Evolutionary conservation across 2,113 vertebrate genomes (phyloP), one percentile per base, ranked within the genome.

Genomic region (Platichthys flesus): DNA sequence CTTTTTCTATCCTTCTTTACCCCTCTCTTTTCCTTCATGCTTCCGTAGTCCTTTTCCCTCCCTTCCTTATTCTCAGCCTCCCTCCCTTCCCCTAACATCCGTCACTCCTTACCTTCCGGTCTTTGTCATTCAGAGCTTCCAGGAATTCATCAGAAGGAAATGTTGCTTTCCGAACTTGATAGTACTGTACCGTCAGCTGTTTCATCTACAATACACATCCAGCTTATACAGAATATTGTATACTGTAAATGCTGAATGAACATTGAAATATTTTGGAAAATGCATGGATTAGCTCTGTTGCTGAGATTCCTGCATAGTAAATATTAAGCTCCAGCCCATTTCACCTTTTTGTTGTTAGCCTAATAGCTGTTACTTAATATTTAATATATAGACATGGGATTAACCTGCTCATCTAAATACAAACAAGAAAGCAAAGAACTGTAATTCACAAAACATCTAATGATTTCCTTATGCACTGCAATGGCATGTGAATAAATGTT

Each of bases 111-210:
- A 60, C 64, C 90, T 94, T 95, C 93, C 94, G 84, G 87, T 85
- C 89, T 94, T 95, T 94, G 93, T 94, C 87, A 87, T 72, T 75
- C 78, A 37, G 86, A 85, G 76, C 84, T 94, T 95, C 94, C 94
- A 90, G 92, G 93, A 94, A 95, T 95, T 95, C 89, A 93, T 92
- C 76, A 57, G 66, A 78, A 88, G 93, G 93, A 94, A 93, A 85
- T 63, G 68, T 55, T 28, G 69, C 73, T 84, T 93, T 91, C 86
- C 88, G 70, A 88, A 71, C 81, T 75, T 60, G 85, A 92, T 88
- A 92, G 89, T 84, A 68, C 85, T 67, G 88, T 77, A 45, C 63
- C 65, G 70, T 85, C 83, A 71, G 61, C 77, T 49, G 26, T 80
- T 76, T 82, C 40, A 68, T 71, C 74, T 37, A 31, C 20, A 69